phyloP scores from a whole-genome alignment of 2,888 invertebrate genomes.

The Temnothorax ravouxi region DNA sequence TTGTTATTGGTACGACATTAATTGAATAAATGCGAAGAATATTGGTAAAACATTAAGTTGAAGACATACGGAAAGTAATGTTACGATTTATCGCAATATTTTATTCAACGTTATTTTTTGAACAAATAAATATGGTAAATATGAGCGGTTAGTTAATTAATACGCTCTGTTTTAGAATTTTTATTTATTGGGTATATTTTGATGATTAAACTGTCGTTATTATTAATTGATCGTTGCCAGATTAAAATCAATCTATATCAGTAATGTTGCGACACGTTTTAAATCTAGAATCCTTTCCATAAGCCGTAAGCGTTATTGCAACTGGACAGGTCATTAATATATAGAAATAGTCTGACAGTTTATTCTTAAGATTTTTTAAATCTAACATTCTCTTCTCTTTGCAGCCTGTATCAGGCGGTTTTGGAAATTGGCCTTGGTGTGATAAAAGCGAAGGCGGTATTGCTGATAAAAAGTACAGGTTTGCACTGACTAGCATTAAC shows the following conservation, averaged over 20 bases:
- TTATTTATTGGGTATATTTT: not conserved
- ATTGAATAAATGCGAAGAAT: not conserved
- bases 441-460: constrained; percentile 90
- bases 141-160: not conserved
- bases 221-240: not conserved
- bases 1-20: not conserved
- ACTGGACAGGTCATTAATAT: constrained; percentile 4
- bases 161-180: not conserved
- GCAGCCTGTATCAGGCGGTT: constrained; percentile 87
- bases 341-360: constrained; percentile 58
- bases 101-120: not conserved
- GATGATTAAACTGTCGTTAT: not conserved
- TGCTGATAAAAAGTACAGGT: constrained; percentile 92
- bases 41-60: not conserved
- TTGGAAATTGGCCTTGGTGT: constrained; percentile 91
- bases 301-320: constrained; percentile 37
- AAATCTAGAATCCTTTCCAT: not conserved
- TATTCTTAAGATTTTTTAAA: constrained; percentile 62
- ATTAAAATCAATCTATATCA: not conserved
- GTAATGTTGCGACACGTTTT: not conserved
- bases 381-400: constrained; percentile 75
- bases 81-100: not conserved
- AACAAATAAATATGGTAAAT: not conserved
- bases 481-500: constrained; percentile 93
- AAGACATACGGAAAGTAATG: not conserved